phyloP scores from a whole-genome alignment of 1,140 invertebrate genomes.

The Acromyrmex charruanus region DNA sequence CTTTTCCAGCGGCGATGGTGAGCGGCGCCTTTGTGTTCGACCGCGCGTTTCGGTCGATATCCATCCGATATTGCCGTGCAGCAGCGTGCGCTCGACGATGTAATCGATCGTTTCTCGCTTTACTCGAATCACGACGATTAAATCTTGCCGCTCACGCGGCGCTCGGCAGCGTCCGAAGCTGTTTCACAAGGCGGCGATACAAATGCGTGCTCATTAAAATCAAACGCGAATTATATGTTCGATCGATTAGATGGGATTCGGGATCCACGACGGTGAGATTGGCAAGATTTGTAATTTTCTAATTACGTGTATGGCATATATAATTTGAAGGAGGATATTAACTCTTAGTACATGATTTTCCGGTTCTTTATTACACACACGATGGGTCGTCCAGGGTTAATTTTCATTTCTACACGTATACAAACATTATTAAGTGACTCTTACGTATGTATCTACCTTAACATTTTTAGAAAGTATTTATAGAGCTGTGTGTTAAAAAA shows the following conservation, averaged over 20 bases:
- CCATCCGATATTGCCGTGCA: slow-evolving; percentile 57
- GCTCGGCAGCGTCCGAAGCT: background rate
- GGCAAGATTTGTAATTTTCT: slow-evolving; percentile 22
- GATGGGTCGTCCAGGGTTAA: too few relatives aligned
- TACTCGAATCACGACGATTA: slow-evolving; percentile 65
- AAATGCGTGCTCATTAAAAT: slow-evolving; percentile 46
- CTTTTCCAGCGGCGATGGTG: slow-evolving; percentile 50
- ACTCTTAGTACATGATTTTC: background rate
- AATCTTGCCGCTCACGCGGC: slow-evolving; percentile 49
- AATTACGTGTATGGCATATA: slow-evolving; percentile 21
- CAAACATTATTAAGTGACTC: too few relatives aligned
- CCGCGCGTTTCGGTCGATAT: slow-evolving; percentile 57
- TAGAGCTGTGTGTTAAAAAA: too few relatives aligned
- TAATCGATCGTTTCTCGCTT: slow-evolving; percentile 70
- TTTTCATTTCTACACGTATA: too few relatives aligned
- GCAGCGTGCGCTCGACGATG: slow-evolving; percentile 41
- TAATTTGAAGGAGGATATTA: background rate
- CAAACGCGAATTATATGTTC: slow-evolving; percentile 10
- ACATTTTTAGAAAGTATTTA: too few relatives aligned
- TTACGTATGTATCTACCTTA: too few relatives aligned
- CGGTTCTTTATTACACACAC: too few relatives aligned
- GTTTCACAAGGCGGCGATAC: slow-evolving; percentile 31
- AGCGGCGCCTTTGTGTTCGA: slow-evolving; percentile 61
- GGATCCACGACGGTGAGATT: background rate
- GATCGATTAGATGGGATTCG: slow-evolving; percentile 15